Conservation (phyloP, 2,113 vertebrate species). For the Shinisaurus crocodilurus region DNA sequence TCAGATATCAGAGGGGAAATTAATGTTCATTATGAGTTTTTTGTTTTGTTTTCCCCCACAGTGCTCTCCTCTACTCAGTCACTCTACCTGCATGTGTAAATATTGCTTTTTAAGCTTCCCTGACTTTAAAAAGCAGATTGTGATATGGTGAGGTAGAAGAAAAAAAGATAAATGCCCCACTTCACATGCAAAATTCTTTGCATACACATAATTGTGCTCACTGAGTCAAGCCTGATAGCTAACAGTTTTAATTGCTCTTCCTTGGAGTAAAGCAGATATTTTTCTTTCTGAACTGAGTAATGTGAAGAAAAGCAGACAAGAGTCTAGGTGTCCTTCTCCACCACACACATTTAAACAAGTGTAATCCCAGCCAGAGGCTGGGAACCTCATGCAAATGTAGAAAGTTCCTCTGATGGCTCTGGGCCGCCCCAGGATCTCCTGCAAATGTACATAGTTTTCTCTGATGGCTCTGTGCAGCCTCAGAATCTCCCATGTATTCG, state of each 20-base stretch:
- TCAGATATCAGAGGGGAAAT: not conserved
- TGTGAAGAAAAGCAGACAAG: too few species aligned
- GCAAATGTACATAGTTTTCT: too few species aligned
- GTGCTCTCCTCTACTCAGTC: not conserved
- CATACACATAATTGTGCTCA: not conserved
- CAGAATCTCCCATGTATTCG: too few species aligned
- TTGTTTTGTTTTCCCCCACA: not conserved
- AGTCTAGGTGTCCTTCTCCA: too few species aligned
- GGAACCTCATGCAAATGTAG: too few species aligned
- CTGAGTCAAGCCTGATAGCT: not conserved
- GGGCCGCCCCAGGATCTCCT: too few species aligned
- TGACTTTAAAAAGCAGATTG: not conserved
- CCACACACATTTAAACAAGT: too few species aligned
- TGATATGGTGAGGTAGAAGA: not conserved
- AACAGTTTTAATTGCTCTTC: not conserved
- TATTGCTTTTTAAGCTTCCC: not conserved
- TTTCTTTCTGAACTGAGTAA: conserved; percentile 24
- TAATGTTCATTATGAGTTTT: not conserved
- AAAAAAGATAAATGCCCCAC: not conserved
- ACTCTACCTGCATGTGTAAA: not conserved
- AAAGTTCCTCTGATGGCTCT: too few species aligned
- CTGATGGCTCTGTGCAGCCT: too few species aligned
- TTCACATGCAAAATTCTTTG: not conserved
- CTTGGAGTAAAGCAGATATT: conserved; percentile 34
- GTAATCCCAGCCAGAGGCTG: too few species aligned